Base-by-base conservation (phyloP, 1,140 invertebrate genomes). In the Araneus ventricosus region DNA sequence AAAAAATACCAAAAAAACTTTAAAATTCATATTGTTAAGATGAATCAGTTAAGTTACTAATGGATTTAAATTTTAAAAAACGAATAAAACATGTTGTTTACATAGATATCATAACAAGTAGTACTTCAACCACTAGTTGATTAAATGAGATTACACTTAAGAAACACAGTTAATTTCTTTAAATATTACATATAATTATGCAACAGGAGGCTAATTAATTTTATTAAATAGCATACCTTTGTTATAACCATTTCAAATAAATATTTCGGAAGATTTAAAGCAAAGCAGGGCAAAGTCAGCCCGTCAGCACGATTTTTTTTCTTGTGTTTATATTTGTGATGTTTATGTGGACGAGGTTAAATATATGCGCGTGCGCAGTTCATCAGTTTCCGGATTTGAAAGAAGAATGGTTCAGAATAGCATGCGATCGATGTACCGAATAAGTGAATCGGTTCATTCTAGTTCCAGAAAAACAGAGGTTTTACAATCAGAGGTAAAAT, bases 111-210 rank as follows among this genome's bases (percentile, higher is more conserved):
- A 67, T n/a, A 67, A 67, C 30, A 52, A 52, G 45, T 52, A 52
- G 45, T 45, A 75, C 30, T 37, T 75, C 34, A 75, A 75, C 70
- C 70, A 75, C 70, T 75, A 30, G 70, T 75, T 75, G 70, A 75
- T 75, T 34, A 75, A 75, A 75, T 34, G 14, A 75, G 30, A 20
- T 34, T 22, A 37, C 63, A 67, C n/a, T 14, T 27, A 67, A 27
- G 7, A n/a, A 30, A 67, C 24, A 27, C 10, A 17, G 45, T 27
- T n/a, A 63, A 27, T 67, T 67, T 67, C 24, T 14, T 30, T 1
- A 67, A 67, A 30, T 27, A n/a, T 67, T 30, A n/a, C 14, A 20
- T 10, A 52, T 2, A 52, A 52, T 52, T 52, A 52, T 52, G 45
- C 2, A 52, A 52, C 17, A 52, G 17, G 10, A 45, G 10, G 7